Conservation (phyloP, 2,113 vertebrate genomes). For the Phylloscopus whistleri region DNA sequence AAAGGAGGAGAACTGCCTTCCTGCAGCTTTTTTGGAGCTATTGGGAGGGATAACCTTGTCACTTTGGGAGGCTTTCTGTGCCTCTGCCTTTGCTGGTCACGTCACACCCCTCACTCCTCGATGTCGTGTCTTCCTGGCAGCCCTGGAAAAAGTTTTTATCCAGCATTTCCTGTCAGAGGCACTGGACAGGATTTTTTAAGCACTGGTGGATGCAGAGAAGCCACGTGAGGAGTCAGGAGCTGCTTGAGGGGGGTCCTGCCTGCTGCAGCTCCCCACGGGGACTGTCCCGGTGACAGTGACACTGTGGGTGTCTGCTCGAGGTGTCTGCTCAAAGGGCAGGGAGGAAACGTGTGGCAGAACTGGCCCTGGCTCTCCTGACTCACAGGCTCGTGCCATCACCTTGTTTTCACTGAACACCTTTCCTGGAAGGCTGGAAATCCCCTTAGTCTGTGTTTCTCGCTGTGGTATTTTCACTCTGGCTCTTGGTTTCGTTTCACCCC, state of each 20-base stretch:
- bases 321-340: background rate
- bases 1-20: background rate
- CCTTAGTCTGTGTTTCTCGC: background rate
- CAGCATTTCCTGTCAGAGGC: background rate
- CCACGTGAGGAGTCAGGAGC: background rate
- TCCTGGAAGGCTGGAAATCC: slow-evolving; percentile 22
- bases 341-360: background rate
- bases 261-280: background rate
- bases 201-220: background rate
- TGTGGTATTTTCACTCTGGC: background rate
- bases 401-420: background rate
- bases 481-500: background rate
- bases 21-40: background rate
- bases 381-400: background rate
- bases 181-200: background rate
- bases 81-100: background rate
- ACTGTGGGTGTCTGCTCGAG: background rate
- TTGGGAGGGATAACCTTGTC: background rate
- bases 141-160: background rate
- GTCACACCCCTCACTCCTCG: rapidly evolving
- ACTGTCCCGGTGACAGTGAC: background rate
- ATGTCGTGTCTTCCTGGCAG: background rate
- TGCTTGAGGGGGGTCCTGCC: background rate
- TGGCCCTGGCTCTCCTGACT: background rate
- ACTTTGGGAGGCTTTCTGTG: background rate